Base-by-base conservation (phyloP, 2,888 invertebrate species). In the Junonia oenone region DNA sequence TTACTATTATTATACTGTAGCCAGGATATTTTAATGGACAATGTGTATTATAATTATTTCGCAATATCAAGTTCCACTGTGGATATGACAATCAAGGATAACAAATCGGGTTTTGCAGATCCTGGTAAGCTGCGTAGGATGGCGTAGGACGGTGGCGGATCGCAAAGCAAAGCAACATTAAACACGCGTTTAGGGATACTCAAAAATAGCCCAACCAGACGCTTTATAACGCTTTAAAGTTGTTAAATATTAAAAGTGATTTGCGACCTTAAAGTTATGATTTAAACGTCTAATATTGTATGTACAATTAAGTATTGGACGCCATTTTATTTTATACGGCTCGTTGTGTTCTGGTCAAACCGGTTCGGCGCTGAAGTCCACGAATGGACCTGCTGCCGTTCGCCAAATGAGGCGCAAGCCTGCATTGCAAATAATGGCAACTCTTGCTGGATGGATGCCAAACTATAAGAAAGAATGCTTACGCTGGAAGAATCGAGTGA, bases 311-410 rank as follows among this genome's bases (percentile, higher is more conserved):
- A 58, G 55, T 59, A 63, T 62, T 66, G 68, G 75, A 75, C 71
- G 74, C 72, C 74, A 81, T 81, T 63, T 64, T 78, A 81, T 82
- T 82, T 78, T 75, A 76, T 74, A 76, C 75, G 76, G 76, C 75
- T 74, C 78, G 72, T 76, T 68, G 78, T 77, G 78, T 85, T 86
- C 87, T 87, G 75, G 89, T 88, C 79, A 74, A 75, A 89, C 89
- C 89, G 89, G 89, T 89, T 88, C 69, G 68, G 64, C 67, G 80
- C 67, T 75, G 73, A 79, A 81, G 80, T 72, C 81, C 78, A 77
- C 77, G 77, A 83, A 78, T 83, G 86, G 85, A 85, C 84, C 83
- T 83, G 86, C 85, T 78, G 77, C 81, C 76, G 75, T 75, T 76
- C 75, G 81, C 85, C 81, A 84, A 86, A 84, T 82, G 85, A 81